phyloP scores from a whole-genome alignment of 2,797 vertebrate species.

The Babyrousa celebensis region DNA sequence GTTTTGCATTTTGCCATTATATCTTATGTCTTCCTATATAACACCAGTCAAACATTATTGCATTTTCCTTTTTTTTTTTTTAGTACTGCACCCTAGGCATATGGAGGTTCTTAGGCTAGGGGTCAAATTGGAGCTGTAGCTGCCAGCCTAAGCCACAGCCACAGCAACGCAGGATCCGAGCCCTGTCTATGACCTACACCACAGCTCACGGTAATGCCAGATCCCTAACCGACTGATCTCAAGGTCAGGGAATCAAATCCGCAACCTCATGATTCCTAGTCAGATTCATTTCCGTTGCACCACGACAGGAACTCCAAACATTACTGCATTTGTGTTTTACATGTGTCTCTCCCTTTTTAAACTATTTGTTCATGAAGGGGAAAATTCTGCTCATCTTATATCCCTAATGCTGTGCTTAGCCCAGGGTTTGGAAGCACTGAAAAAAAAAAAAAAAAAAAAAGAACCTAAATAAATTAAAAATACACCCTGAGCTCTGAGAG shows the following conservation, averaged over 20 bases:
- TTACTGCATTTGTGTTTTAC: slow-evolving; percentile 24
- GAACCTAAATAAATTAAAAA: background rate
- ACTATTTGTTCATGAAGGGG: background rate
- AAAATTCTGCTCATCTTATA: background rate
- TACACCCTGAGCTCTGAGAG: background rate
- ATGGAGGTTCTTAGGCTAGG: too few species aligned
- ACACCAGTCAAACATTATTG: background rate
- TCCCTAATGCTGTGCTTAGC: background rate
- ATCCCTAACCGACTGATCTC: too few species aligned
- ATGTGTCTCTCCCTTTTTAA: background rate
- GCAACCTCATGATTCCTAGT: too few species aligned
- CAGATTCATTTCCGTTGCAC: too few species aligned
- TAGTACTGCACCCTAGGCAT: too few species aligned
- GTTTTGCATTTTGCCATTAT: background rate
- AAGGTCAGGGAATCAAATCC: too few species aligned
- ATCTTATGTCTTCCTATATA: background rate
- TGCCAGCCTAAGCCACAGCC: too few species aligned
- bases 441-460: background rate
- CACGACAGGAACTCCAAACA: background rate
- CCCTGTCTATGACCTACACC: too few species aligned
- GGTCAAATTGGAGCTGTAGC: too few species aligned
- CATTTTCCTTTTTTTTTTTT: background rate
- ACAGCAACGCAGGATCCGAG: too few species aligned
- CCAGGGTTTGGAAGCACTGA: background rate
- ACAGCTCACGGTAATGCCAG: too few species aligned